Conservation (phyloP, 92 coral and sea anemone species). For the Nematostella vectensis region DNA sequence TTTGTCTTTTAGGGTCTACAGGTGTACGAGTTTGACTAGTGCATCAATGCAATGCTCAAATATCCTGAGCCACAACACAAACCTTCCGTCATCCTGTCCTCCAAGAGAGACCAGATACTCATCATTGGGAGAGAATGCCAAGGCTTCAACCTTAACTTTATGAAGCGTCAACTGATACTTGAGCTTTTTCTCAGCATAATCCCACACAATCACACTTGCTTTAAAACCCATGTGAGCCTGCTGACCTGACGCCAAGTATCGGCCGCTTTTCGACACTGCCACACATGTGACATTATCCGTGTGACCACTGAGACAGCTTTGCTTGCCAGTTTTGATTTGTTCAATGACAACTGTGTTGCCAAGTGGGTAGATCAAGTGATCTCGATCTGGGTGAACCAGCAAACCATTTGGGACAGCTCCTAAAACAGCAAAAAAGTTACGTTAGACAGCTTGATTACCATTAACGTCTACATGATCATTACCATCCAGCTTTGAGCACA, state of each 20-base stretch:
- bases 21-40: too few relatives aligned
- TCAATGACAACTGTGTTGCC: slow-evolving; percentile 87
- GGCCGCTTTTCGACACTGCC: slow-evolving; percentile 93
- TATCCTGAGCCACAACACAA: too few relatives aligned
- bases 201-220: slow-evolving; percentile 93
- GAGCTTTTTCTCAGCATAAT: slow-evolving; percentile 48
- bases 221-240: slow-evolving; percentile 97
- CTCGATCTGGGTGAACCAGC: slow-evolving; percentile 86
- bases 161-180: slow-evolving; percentile 59
- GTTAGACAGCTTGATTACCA: too few relatives aligned
- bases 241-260: slow-evolving; percentile 87
- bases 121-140: slow-evolving; percentile 97
- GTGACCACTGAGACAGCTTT: slow-evolving; percentile 76
- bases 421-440: slow-evolving; percentile 12
- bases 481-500: too few relatives aligned
- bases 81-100: slow-evolving; percentile 97
- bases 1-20: too few relatives aligned
- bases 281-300: slow-evolving; percentile 89
- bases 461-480: too few relatives aligned
- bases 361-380: slow-evolving; percentile 86
- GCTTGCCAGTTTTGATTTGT: slow-evolving; percentile 50
- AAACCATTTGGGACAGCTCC: slow-evolving; percentile 87
- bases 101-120: slow-evolving; percentile 92
- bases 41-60: too few relatives aligned
- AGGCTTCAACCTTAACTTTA: slow-evolving; percentile 93